Evolutionary conservation across 2,888 invertebrate genomes (phyloP), one percentile per base, ranked within the genome.

Genomic region (Hirudinaria manillensis): DNA sequence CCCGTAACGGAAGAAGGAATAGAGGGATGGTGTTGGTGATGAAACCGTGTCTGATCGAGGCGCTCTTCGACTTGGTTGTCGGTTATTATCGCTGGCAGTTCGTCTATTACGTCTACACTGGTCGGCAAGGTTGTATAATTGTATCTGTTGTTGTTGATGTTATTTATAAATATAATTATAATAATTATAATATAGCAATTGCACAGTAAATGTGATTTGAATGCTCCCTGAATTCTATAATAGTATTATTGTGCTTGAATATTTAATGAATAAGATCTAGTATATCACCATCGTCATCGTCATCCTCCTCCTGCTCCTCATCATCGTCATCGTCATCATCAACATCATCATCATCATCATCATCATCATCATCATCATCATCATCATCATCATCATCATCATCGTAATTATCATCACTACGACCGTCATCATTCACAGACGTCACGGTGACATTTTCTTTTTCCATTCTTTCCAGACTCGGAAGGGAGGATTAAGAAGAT

Each of bases 301-400:
- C 67, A 67, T 67, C 67, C 4, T 67, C 67, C 4, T 67, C 67
- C 4, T 67, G 10, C 4, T 71, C 71, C 45, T 71, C 38, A 45
- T 71, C 71, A 45, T 71, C 71, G 36, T 45, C 71, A 71, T 71
- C 71, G 36, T 68, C 68, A 68, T 68, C 68, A 68, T 68, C 68
- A 68, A 10, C 68, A 29, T 68, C 68, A 29, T 68, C 68, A 68
- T 68, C 68, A 68, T 68, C 68, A 68, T 68, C 68, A 29, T 68
- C 72, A 51, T 68, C 68, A 68, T 68, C 68, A 68, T 68, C 68
- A 68, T 68, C 68, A 68, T 68, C 68, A 68, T 68, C 68, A 68
- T 68, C 61, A 68, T 68, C 68, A 68, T 68, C 68, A 68, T 68
- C 68, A 36, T 68, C 68, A 36, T 68, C 68, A 36, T 68, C 36